A percentile compares a stretch with the other conserved stretches of the same genome.
These are phyloP conservation scores for Lasioglossum albipes DNA, from an alignment of 1,140 invertebrate species.

Conservation along the genomic window DNA sequence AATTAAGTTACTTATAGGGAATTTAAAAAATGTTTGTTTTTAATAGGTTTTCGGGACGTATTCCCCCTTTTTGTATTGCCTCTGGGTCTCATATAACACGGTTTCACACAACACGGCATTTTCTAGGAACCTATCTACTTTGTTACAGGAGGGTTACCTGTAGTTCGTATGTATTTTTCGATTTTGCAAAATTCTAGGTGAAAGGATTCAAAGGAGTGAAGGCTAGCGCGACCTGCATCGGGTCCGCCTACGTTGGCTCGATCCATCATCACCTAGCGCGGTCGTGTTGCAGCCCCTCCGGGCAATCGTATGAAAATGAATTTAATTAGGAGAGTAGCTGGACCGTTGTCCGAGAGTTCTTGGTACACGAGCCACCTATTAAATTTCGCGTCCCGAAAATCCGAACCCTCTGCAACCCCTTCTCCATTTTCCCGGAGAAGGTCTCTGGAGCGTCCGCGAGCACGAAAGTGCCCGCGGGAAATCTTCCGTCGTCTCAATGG, in stretches of 20 bases:
- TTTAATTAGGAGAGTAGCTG: conserved; percentile 33
- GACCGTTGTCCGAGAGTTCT: not conserved
- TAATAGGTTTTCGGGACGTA: too few relatives aligned
- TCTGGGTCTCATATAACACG: too few relatives aligned
- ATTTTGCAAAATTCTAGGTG: too few relatives aligned
- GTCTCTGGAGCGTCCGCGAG: not conserved
- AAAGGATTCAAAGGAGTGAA: too few relatives aligned
- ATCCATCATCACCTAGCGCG: not conserved
- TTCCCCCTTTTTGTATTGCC: too few relatives aligned
- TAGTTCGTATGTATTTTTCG: too few relatives aligned
- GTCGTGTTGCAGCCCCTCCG: not conserved
- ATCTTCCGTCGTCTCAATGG: conserved; percentile 33
- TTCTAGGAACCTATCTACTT: too few relatives aligned
- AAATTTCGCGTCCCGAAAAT: conserved; percentile 33
- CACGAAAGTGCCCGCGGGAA: conserved; percentile 36
- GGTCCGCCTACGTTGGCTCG: not conserved
- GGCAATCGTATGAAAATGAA: conserved; percentile 31
- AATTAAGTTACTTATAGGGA: too few relatives aligned
- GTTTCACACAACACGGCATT: too few relatives aligned
- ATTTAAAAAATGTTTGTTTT: too few relatives aligned
- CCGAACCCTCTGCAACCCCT: not conserved
- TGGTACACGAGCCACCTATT: conserved; percentile 16
- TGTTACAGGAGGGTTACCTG: too few relatives aligned
- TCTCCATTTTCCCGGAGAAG: too few relatives aligned
- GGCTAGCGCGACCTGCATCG: not conserved